These are phyloP conservation scores for Grus americana DNA, from an alignment of 2,113 vertebrate genomes.

Conservation along the genomic window DNA sequence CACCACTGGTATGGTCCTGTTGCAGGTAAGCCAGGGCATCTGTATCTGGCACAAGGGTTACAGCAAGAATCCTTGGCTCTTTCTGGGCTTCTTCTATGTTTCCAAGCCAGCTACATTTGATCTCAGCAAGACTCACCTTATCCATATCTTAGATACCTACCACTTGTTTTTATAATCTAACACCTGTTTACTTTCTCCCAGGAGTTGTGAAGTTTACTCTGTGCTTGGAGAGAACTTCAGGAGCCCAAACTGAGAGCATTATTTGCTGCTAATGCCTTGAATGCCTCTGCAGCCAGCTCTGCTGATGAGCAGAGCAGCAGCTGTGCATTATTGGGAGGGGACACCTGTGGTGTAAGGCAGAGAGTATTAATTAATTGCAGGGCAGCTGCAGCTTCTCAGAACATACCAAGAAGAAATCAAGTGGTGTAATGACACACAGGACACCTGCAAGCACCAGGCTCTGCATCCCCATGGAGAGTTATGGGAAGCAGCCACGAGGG, in stretches of 20 bases:
- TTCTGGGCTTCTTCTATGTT: background rate
- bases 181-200: background rate
- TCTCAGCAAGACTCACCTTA: background rate
- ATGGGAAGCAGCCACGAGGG: background rate
- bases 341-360: background rate
- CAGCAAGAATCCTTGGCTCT: background rate
- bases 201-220: background rate
- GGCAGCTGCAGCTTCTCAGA: background rate
- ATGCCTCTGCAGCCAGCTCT: background rate
- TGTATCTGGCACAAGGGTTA: background rate
- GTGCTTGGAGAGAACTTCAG: background rate
- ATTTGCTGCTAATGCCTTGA: background rate
- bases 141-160: background rate
- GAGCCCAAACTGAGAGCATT: background rate
- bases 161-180: background rate
- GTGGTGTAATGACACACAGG: background rate
- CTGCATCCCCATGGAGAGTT: background rate
- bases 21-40: background rate
- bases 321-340: fast-evolving
- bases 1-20: background rate
- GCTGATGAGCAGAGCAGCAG: background rate
- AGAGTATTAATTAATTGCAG: background rate
- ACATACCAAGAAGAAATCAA: background rate
- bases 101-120: background rate
- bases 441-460: background rate